Percentiles rank a stretch among this genome's conserved stretches.
These are phyloP conservation scores for Gastrophryne carolinensis DNA, from an alignment of 2,797 vertebrate species.

Conservation along the genomic window DNA sequence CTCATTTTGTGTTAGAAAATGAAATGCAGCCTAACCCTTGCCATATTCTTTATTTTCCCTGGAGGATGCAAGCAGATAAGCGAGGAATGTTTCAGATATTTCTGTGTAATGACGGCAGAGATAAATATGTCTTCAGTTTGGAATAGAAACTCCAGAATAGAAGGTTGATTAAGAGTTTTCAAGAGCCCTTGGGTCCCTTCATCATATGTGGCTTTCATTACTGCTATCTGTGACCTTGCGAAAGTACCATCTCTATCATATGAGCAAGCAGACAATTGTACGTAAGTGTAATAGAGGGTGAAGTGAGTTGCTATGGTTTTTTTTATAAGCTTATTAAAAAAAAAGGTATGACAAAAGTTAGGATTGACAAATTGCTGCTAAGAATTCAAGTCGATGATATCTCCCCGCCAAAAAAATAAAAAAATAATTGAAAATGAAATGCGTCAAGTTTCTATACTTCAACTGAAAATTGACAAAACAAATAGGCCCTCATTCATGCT, in stretches of 20 bases:
- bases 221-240: constrained; percentile 12
- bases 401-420: background rate
- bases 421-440: background rate
- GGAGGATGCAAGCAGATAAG: background rate
- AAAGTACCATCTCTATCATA: constrained; percentile 25
- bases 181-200: constrained; percentile 19
- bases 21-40: constrained; percentile 6
- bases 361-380: background rate
- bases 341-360: background rate
- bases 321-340: constrained; percentile 12
- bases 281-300: background rate
- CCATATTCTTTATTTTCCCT: constrained; percentile 11
- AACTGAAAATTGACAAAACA: constrained; percentile 41
- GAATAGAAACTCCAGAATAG: constrained; percentile 5
- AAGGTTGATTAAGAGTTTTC: constrained; percentile 34
- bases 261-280: constrained; percentile 1
- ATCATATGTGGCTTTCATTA: constrained; percentile 40
- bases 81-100: background rate
- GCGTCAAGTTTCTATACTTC: constrained; percentile 1
- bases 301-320: background rate
- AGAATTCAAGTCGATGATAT: background rate
- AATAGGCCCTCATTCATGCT: constrained; percentile 9
- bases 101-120: constrained; percentile 27
- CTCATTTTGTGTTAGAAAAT: background rate
- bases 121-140: constrained; percentile 18